Conservation (phyloP, 2,797 vertebrate species). For the Otus scops region DNA sequence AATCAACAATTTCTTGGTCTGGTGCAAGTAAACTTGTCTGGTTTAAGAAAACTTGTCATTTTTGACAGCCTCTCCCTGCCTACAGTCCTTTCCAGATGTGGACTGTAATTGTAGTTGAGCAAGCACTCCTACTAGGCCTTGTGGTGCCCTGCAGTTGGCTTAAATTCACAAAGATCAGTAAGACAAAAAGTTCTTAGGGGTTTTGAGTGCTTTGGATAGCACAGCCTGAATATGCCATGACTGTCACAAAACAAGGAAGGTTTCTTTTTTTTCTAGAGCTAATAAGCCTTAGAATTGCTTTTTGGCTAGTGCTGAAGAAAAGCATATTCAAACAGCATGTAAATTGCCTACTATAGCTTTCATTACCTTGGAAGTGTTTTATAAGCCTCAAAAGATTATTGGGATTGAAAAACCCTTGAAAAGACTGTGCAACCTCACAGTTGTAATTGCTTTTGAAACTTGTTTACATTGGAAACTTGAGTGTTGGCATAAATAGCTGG, state of each 20-base stretch:
- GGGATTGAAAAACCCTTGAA: neutral
- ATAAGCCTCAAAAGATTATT: neutral
- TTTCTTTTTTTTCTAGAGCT: neutral
- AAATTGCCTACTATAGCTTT: neutral
- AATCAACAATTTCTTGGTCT: neutral
- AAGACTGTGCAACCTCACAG: neutral
- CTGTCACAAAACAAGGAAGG: neutral
- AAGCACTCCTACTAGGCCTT: neutral
- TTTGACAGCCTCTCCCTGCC: neutral
- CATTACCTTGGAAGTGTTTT: neutral
- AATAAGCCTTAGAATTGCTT: neutral
- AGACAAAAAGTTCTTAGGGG: neutral
- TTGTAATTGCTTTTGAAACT: neutral
- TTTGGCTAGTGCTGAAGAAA: neutral
- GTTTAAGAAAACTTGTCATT: neutral
- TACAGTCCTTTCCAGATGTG: neutral
- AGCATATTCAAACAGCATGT: neutral
- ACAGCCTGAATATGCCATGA: neutral
- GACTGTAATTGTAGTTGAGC: neutral
- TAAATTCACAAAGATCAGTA: neutral
- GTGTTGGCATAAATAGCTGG: neutral
- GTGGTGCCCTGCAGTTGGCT: neutral
- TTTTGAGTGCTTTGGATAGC: neutral
- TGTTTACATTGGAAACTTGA: neutral
- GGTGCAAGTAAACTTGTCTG: neutral